phyloP scores from a whole-genome alignment of 1,140 invertebrate species.

The Drosophila kohkoa region DNA sequence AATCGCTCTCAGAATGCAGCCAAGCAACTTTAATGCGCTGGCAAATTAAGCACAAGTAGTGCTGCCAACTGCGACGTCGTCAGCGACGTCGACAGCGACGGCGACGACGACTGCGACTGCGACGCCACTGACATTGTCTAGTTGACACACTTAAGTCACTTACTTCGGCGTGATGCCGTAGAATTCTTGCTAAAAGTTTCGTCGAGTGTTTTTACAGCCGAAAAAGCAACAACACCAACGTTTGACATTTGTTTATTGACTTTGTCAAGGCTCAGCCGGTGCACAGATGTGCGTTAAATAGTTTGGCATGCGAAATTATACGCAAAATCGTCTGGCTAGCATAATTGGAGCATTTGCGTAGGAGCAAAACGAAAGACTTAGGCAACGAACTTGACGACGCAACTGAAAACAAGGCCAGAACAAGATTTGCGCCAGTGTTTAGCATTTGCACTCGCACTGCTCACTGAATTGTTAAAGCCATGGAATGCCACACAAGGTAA shows the following conservation, averaged over 20 bases:
- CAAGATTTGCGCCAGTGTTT: slow-evolving; percentile 4
- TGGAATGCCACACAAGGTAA: slow-evolving; percentile 36
- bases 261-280: slow-evolving; percentile 65
- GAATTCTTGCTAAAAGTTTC: slow-evolving; percentile 72
- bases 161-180: slow-evolving; percentile 54
- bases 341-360: slow-evolving; percentile 63
- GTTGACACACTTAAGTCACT: slow-evolving; percentile 82
- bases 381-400: slow-evolving; percentile 65
- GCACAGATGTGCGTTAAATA: slow-evolving; percentile 37
- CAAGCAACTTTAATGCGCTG: slow-evolving; percentile 72
- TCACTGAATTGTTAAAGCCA: slow-evolving; percentile 1
- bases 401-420: slow-evolving; percentile 13
- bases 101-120: slow-evolving; percentile 19
- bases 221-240: slow-evolving; percentile 25
- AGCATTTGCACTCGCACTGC: slow-evolving; percentile 9
- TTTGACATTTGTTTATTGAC: slow-evolving; percentile 65
- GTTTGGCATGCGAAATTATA: slow-evolving; percentile 22
- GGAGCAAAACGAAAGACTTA: slow-evolving; percentile 73
- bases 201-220: slow-evolving; percentile 65
- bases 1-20: slow-evolving; percentile 68
- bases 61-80: slow-evolving; percentile 15
- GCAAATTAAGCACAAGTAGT: slow-evolving; percentile 77
- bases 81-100: slow-evolving; percentile 6
- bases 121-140: slow-evolving; percentile 73
- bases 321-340: neutral